Evolutionary conservation across 2,113 vertebrate genomes (phyloP).

Genomic region (Caracal caracal): DNA sequence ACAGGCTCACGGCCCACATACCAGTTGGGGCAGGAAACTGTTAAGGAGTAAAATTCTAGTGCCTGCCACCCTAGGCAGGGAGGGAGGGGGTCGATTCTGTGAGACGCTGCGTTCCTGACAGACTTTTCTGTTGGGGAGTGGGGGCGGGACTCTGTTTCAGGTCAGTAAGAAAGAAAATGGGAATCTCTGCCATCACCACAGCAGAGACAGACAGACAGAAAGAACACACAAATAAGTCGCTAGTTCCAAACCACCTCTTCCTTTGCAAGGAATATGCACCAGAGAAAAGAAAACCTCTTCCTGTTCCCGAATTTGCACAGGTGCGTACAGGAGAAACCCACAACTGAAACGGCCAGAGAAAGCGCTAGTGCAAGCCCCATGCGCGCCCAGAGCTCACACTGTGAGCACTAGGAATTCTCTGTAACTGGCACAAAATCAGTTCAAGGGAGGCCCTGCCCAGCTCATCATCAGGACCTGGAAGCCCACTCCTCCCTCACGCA

Average conservation of each 20-base stretch:
- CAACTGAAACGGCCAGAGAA: not conserved
- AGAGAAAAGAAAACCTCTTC: not conserved
- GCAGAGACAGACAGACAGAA: not conserved
- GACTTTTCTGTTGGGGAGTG: not conserved
- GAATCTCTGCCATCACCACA: not conserved
- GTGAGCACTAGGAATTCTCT: not conserved
- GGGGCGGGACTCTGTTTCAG: not conserved
- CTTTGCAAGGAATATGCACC: not conserved
- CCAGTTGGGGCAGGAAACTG: not conserved
- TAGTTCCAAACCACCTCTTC: not conserved
- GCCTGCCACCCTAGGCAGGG: not conserved
- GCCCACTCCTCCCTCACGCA: not conserved
- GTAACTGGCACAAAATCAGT: rapidly evolving
- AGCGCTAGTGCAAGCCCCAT: not conserved
- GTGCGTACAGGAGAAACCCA: not conserved
- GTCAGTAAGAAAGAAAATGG: not conserved
- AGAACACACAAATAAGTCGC: too few species aligned
- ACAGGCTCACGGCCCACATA: not conserved
- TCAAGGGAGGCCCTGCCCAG: not conserved
- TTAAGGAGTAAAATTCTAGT: not conserved
- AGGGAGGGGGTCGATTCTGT: not conserved
- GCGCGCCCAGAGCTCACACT: rapidly evolving
- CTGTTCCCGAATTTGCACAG: not conserved
- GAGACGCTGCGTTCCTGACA: not conserved
- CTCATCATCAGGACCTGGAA: not conserved